Conservation (phyloP, 2,888 invertebrate genomes). For the Hartigia nigra region DNA sequence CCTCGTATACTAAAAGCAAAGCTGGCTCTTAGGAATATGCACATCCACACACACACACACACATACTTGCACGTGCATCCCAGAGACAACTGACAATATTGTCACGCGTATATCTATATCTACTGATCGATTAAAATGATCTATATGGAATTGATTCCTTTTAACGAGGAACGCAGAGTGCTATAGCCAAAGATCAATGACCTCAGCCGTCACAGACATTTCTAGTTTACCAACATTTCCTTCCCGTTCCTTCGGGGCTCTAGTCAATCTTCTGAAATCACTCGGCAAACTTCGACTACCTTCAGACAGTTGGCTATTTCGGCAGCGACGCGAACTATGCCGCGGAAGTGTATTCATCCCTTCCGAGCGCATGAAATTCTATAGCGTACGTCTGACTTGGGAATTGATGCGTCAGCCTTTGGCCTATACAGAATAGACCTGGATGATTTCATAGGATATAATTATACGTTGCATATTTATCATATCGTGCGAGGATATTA, state of each 20-base stretch:
- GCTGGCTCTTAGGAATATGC: not conserved
- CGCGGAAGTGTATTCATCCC: conserved; percentile 12
- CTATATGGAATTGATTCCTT: not conserved
- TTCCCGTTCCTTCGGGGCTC: not conserved
- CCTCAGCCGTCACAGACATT: conserved; percentile 2
- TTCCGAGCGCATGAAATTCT: not conserved
- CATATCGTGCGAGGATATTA: not conserved
- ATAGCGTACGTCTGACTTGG: not conserved
- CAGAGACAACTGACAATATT: not conserved
- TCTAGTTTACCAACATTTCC: conserved; percentile 39
- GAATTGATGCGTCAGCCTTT: not conserved
- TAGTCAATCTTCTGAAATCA: not conserved
- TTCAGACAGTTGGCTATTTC: conserved; percentile 45
- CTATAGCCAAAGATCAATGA: not conserved
- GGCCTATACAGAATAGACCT: not conserved
- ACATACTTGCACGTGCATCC: not conserved
- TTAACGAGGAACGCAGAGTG: not conserved
- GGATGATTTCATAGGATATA: not conserved
- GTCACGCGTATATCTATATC: not conserved
- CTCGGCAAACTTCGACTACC: conserved; percentile 31
- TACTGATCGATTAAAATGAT: not conserved
- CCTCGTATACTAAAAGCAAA: not conserved
- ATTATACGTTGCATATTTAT: not conserved
- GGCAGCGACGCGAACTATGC: conserved; percentile 33
- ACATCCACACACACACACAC: no score